phyloP scores from a whole-genome alignment of 2,888 invertebrate species.

The Muschampia plurimacula region DNA sequence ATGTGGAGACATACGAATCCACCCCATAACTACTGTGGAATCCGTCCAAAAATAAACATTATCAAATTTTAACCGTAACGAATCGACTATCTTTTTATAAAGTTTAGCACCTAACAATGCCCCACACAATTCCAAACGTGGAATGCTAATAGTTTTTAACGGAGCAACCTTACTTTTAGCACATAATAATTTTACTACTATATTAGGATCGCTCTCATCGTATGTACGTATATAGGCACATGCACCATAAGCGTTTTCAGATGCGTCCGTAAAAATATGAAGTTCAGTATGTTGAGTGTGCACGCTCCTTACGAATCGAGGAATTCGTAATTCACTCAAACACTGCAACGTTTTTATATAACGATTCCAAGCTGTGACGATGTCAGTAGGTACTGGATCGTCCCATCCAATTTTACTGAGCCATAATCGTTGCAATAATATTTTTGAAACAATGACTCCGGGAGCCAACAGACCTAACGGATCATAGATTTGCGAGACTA shows the following conservation, averaged over 20 bases:
- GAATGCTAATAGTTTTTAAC: background rate
- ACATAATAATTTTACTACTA: background rate
- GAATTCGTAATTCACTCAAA: slow-evolving; percentile 28
- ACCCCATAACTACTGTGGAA: slow-evolving; percentile 13
- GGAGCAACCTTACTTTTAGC: slow-evolving; percentile 17
- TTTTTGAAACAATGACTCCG: background rate
- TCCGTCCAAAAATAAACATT: slow-evolving; percentile 9
- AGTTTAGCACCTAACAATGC: slow-evolving; percentile 5
- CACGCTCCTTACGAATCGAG: slow-evolving; percentile 17
- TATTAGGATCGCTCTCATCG: background rate
- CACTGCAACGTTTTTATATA: slow-evolving; percentile 11
- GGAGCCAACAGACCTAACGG: slow-evolving; percentile 8
- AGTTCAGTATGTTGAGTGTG: background rate
- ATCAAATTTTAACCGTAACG: background rate
- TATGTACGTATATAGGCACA: slow-evolving; percentile 33
- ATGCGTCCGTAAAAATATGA: slow-evolving; percentile 21
- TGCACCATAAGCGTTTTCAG: slow-evolving; percentile 37
- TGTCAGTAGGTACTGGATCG: background rate
- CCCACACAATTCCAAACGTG: slow-evolving; percentile 7
- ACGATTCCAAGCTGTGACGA: slow-evolving; percentile 20
- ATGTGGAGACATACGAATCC: slow-evolving; percentile 7
- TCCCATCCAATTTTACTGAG: slow-evolving; percentile 3
- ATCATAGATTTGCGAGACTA: slow-evolving; percentile 11
- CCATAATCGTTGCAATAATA: slow-evolving; percentile 7
- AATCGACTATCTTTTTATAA: slow-evolving; percentile 2